These are phyloP conservation scores for Polydrusus tereticollis DNA, from an alignment of 2,888 invertebrate species.

Conservation along the genomic window DNA sequence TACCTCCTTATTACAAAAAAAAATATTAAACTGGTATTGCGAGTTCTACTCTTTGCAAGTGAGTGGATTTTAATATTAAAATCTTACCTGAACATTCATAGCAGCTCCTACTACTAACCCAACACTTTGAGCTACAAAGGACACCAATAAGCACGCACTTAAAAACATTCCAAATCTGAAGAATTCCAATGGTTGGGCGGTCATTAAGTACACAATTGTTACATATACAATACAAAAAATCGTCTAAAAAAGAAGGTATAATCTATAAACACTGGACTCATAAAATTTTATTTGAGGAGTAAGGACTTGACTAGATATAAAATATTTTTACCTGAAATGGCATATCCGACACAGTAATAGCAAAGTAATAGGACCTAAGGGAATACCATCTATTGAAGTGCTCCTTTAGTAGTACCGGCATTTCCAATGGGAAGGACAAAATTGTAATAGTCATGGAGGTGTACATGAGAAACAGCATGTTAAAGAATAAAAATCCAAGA, in stretches of 20 bases:
- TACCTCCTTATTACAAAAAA: no score
- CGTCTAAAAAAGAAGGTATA: constrained; percentile 75
- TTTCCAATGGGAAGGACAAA: constrained; percentile 95
- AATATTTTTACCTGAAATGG: constrained; percentile 89
- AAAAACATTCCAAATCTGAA: constrained; percentile 91
- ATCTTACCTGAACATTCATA: constrained; percentile 85
- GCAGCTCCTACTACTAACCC: constrained; percentile 96
- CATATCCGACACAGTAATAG: constrained; percentile 95
- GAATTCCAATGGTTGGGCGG: constrained; percentile 89
- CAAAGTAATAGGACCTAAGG: constrained; percentile 92
- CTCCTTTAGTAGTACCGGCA: constrained; percentile 94
- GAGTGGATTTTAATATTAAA: no score
- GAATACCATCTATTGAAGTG: constrained; percentile 99
- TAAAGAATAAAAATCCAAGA: constrained; percentile 97
- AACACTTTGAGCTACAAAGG: constrained; percentile 95
- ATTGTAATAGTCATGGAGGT: constrained; percentile 99
- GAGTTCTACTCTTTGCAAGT: no score
- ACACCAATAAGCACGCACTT: constrained; percentile 87
- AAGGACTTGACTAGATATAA: constrained; percentile 5
- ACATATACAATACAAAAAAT: constrained; percentile 95
- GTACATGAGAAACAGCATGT: constrained; percentile 98
- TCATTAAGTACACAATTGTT: constrained; percentile 93
- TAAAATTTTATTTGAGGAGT: no score
- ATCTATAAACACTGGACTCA: no score
- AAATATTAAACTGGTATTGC: no score